phyloP scores from a whole-genome alignment of 2,113 vertebrate species.

The Brachypteracias leptosomus region DNA sequence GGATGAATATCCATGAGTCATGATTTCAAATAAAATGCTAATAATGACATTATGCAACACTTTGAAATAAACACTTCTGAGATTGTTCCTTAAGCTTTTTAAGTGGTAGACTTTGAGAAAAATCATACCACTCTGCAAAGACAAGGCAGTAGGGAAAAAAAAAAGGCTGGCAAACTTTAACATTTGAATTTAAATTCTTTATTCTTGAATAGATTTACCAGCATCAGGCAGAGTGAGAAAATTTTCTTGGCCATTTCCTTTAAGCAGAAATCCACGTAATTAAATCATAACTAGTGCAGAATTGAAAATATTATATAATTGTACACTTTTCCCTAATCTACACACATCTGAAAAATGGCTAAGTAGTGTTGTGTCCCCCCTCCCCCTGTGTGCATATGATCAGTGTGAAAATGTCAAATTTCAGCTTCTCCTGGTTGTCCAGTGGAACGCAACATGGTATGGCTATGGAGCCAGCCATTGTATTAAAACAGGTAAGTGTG shows the following conservation, averaged over 20 bases:
- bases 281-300: background rate
- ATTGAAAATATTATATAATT: background rate
- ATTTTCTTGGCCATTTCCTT: background rate
- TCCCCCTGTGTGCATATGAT: background rate
- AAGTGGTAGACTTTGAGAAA: background rate
- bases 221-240: background rate
- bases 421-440: background rate
- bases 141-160: background rate
- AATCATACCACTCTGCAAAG: background rate
- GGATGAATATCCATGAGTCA: slow-evolving; percentile 53
- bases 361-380: background rate
- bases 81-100: slow-evolving; percentile 3
- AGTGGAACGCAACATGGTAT: accelerated
- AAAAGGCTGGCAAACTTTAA: background rate
- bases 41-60: slow-evolving; percentile 32
- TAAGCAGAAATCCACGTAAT: background rate
- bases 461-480: background rate
- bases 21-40: slow-evolving; percentile 51
- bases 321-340: background rate
- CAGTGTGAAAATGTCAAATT: background rate
- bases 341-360: background rate
- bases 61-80: slow-evolving; percentile 36
- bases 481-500: background rate
- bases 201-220: background rate
- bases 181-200: background rate